Evolutionary conservation across 2,797 vertebrate species (phyloP), one percentile per base, ranked within the genome.

Genomic region (Xenentodon cancila): DNA sequence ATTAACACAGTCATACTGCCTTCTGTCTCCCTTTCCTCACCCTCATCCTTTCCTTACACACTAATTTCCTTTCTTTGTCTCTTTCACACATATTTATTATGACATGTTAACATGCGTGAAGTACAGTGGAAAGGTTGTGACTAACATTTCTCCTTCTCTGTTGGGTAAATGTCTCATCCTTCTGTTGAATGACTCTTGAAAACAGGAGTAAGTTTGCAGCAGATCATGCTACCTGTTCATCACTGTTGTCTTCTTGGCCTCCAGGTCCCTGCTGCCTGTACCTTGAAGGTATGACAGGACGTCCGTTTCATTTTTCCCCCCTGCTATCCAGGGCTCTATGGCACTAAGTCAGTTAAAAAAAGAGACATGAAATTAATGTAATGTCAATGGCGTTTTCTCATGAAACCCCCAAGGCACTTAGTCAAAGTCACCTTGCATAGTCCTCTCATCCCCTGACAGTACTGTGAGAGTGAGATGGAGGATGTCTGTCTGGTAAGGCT

Each of bases 391-490:
- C 84, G 76, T 91, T 91, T 91, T 88, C 86, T 84, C 82, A 78
- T 78, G 72, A 84, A 89, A 90, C 90, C 91, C 64, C 87, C 84
- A 84, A 91, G 93, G 92, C 90, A 87, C 79, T 88, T 79, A 84
- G 85, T 93, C 91, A 92, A 93, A 93, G 92, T 94, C 92, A 93
- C 91, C 92, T 93, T 93, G 90, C 68, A 62, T 85, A 86, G 87
- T 91, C 86, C 86, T 89, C 84, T 72, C 80, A 77, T 90, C 90
- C 85, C 88, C 71, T 86, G 91, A 92, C 91, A 84, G 88, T 86
- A 63, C 80, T 68, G 68, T 46, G 79, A 88, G 82, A 91, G 88
- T 84, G 88, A 91, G 85, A 91, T 85, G 84, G 86, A 91, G 81
- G 83, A 88, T 88, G 90, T 85, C 88, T 91, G 86, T 85, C 87